Percentiles rank a stretch among this genome's conserved stretches.
phyloP scores from a whole-genome alignment of 2,113 vertebrate genomes.

The Procapra przewalskii region DNA sequence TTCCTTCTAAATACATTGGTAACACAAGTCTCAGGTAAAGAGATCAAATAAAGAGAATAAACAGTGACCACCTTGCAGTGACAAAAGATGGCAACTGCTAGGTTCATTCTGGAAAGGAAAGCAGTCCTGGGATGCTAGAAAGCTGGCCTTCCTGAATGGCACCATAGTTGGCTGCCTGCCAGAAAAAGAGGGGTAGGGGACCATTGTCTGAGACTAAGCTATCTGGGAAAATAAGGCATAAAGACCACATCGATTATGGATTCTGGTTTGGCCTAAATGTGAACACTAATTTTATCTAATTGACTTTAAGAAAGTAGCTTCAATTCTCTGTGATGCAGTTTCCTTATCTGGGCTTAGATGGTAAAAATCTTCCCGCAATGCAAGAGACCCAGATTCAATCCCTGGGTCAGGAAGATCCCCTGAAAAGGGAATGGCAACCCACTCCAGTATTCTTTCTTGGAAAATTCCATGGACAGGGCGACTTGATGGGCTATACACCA shows the following conservation, averaged over 20 bases:
- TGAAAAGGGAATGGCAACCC: neutral
- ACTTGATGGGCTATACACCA: neutral
- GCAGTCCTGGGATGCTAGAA: neutral
- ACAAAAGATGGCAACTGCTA: neutral
- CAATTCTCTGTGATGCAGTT: neutral
- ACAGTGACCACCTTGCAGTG: neutral
- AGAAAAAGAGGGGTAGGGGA: neutral
- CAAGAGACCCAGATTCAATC: neutral
- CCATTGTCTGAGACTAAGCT: too few species aligned
- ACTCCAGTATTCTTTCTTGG: neutral
- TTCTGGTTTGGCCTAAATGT: neutral
- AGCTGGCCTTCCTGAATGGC: neutral
- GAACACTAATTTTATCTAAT: neutral
- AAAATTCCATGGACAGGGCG: neutral
- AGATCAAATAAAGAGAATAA: neutral
- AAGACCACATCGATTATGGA: neutral
- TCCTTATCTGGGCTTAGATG: neutral
- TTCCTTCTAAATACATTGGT: neutral
- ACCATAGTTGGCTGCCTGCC: neutral
- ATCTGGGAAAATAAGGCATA: fast-evolving
- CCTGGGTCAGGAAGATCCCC: neutral
- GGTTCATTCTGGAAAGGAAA: neutral
- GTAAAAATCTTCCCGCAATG: neutral
- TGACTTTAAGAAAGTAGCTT: neutral
- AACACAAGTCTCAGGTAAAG: neutral